These are phyloP conservation scores for Dynastes maya DNA, from an alignment of 2,888 invertebrate genomes.

Conservation along the genomic window DNA sequence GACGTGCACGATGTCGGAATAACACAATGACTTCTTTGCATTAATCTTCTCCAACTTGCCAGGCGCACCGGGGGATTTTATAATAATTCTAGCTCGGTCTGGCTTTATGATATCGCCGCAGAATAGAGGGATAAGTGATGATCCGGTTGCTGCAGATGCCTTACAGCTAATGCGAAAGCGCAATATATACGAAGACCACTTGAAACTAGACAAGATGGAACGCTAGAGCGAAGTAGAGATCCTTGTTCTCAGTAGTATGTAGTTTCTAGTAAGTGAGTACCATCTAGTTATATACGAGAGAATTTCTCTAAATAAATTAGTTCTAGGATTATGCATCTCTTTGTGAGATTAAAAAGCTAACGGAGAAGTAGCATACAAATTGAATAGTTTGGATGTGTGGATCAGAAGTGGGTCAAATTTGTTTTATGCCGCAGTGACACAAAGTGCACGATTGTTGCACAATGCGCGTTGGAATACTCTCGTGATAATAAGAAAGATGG, in stretches of 20 bases:
- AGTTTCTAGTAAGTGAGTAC: neutral
- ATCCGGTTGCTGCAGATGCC: slow-evolving; percentile 4
- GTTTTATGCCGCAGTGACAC: too few species aligned
- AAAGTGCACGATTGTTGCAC: too few species aligned
- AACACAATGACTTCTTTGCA: slow-evolving; percentile 25
- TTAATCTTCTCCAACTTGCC: slow-evolving; percentile 4
- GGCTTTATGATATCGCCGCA: neutral
- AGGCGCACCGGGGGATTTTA: neutral
- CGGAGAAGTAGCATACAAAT: too few species aligned
- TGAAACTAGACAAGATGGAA: neutral
- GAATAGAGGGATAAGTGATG: slow-evolving; percentile 7
- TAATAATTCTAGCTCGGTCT: neutral
- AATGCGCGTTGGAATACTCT: too few species aligned
- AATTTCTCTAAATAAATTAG: neutral
- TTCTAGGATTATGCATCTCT: neutral
- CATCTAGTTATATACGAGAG: neutral
- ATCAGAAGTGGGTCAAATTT: too few species aligned
- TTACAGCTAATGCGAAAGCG: neutral
- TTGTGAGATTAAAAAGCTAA: neutral
- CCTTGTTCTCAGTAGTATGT: too few species aligned
- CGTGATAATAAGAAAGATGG: too few species aligned
- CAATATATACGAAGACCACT: neutral
- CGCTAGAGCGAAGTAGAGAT: neutral
- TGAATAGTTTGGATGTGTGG: too few species aligned
- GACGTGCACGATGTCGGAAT: neutral